A percentile compares a stretch with the other conserved stretches of the same genome.
These are phyloP conservation scores for Rapana venosa DNA, from an alignment of 2,888 invertebrate species.

Conservation along the genomic window DNA sequence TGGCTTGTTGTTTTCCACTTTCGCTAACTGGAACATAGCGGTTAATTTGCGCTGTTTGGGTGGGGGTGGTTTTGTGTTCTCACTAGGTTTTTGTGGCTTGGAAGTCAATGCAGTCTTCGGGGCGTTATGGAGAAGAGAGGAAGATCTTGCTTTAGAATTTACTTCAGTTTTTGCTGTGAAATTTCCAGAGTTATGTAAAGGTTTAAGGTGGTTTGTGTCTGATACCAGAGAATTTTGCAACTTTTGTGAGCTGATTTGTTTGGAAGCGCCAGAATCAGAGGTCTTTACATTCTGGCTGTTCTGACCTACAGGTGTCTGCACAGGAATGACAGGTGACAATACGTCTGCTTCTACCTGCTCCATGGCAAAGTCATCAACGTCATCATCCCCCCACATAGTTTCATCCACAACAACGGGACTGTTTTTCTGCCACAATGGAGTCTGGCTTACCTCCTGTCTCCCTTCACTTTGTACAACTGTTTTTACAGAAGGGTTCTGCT, in stretches of 20 bases:
- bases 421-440: not conserved
- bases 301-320: not conserved
- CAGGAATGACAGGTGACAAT: constrained; percentile 28
- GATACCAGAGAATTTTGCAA: not conserved
- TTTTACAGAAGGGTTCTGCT: not conserved
- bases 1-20: not conserved
- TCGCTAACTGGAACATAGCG: not conserved
- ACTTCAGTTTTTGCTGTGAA: not conserved
- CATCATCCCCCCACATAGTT: constrained; percentile 52
- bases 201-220: not conserved
- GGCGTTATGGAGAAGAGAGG: not conserved
- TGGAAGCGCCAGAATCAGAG: not conserved
- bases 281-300: not conserved
- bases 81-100: not conserved
- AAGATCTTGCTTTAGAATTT: not conserved
- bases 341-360: constrained; percentile 24
- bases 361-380: constrained; percentile 58
- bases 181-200: not conserved
- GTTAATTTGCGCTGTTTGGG: constrained; percentile 36
- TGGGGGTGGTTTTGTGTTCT: constrained; percentile 6
- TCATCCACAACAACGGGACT: constrained; percentile 39
- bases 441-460: not conserved
- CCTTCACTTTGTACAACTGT: not conserved
- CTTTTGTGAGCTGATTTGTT: not conserved
- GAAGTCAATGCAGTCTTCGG: not conserved